Evolutionary conservation across 2,113 vertebrate genomes (phyloP).

Genomic region (Aptenodytes forsteri): DNA sequence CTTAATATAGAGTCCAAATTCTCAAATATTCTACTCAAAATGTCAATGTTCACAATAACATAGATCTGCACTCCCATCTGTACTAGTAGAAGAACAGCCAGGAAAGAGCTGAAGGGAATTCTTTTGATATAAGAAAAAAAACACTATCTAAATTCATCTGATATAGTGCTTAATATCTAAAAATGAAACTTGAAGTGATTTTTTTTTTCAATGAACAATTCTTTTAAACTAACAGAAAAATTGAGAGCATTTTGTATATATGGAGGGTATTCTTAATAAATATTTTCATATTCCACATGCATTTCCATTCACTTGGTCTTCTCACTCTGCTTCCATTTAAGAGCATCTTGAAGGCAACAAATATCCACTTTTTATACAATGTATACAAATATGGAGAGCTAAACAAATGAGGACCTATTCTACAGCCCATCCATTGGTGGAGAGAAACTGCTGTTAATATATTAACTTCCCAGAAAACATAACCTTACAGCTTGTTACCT

Average conservation of each 20-base stretch:
- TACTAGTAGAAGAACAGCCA: not conserved
- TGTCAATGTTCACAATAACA: not conserved
- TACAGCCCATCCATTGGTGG: not conserved
- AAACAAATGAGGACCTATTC: not conserved
- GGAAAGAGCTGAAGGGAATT: not conserved
- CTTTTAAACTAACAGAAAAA: not conserved
- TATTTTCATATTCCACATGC: not conserved
- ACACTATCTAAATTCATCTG: not conserved
- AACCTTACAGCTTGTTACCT: not conserved
- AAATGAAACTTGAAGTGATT: not conserved
- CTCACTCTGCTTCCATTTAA: not conserved
- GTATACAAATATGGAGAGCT: not conserved
- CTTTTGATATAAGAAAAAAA: not conserved
- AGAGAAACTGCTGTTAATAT: not conserved
- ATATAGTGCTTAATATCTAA: not conserved
- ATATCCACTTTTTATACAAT: not conserved
- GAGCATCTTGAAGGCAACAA: not conserved
- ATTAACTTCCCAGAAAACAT: not conserved
- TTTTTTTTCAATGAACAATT: not conserved
- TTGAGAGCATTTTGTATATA: not conserved
- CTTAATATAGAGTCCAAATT: not conserved
- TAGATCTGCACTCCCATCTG: not conserved
- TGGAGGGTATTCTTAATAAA: not conserved
- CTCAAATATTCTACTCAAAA: not conserved
- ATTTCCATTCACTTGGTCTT: not conserved